phyloP scores from a whole-genome alignment of 2,888 invertebrate genomes.

The Eupithecia dodoneata region DNA sequence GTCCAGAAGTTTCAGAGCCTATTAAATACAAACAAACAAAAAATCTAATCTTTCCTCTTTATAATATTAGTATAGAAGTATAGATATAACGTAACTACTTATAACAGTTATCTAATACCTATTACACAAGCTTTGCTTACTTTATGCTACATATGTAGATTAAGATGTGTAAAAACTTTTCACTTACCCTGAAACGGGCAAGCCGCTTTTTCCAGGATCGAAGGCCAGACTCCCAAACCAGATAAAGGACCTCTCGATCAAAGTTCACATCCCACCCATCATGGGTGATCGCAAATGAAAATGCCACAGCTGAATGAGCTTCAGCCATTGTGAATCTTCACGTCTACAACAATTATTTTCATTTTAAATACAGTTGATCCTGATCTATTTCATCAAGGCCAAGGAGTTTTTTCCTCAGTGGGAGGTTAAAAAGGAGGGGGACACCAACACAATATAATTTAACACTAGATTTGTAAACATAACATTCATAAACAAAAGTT shows the following conservation, averaged over 20 bases:
- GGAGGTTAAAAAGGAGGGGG: no score
- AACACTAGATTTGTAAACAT: no score
- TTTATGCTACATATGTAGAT: not conserved
- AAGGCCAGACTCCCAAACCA: conserved; percentile 97
- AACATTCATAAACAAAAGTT: no score
- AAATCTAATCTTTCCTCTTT: no score
- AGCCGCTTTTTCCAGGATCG: conserved; percentile 98
- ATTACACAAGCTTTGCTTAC: not conserved
- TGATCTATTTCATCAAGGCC: not conserved
- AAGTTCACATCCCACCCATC: conserved; percentile 99
- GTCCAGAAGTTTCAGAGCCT: no score
- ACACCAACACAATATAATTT: no score
- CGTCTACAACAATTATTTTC: not conserved
- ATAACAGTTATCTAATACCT: not conserved
- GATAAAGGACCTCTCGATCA: conserved; percentile 97
- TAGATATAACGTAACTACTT: no score
- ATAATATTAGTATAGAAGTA: no score
- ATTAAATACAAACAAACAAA: no score
- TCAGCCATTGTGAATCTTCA: conserved; percentile 91
- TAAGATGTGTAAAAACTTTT: not conserved
- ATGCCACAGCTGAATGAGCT: conserved; percentile 99
- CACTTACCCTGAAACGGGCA: conserved; percentile 93
- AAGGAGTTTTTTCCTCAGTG: no score
- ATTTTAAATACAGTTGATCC: not conserved
- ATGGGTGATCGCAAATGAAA: conserved; percentile 98